Percentiles rank a stretch among this genome's conserved stretches.
Conservation (phyloP, 2,797 vertebrate genomes). For the Dallia pectoralis region DNA sequence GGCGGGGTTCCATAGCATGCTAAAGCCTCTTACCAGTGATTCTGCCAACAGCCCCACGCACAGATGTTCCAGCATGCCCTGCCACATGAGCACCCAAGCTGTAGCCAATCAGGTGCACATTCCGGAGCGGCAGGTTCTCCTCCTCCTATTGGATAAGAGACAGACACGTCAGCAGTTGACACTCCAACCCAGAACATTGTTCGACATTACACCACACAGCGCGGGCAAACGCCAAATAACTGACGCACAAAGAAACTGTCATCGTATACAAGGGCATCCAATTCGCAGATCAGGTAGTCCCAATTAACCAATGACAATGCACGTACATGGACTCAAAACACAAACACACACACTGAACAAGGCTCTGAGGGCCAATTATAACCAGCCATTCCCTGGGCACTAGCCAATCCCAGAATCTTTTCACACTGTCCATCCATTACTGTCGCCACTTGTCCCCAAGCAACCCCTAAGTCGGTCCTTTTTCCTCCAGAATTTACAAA, state of each 20-base stretch:
- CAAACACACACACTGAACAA: slow-evolving; percentile 14
- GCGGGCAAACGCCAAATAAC: too few relatives aligned
- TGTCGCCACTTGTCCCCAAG: slow-evolving; percentile 49
- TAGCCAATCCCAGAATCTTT: slow-evolving; percentile 38
- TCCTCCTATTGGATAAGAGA: slow-evolving; percentile 73
- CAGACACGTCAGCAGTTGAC: slow-evolving; percentile 43
- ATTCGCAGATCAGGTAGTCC: too few relatives aligned
- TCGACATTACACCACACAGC: too few relatives aligned
- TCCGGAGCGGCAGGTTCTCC: slow-evolving; percentile 73
- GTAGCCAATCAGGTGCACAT: slow-evolving; percentile 94
- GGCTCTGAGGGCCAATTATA: slow-evolving; percentile 34
- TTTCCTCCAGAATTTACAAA: neutral
- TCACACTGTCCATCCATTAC: slow-evolving; percentile 34
- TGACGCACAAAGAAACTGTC: too few relatives aligned
- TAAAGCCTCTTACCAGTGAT: slow-evolving; percentile 82
- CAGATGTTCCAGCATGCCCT: slow-evolving; percentile 85
- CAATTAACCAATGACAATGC: too few relatives aligned
- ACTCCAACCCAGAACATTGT: slow-evolving; percentile 1
- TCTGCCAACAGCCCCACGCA: slow-evolving; percentile 83
- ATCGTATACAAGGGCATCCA: too few relatives aligned
- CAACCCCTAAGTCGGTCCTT: slow-evolving; percentile 35
- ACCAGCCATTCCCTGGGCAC: slow-evolving; percentile 21
- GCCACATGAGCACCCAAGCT: slow-evolving; percentile 95
- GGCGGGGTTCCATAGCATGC: too few relatives aligned
- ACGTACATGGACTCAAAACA: too few relatives aligned